A percentile compares a stretch with the other conserved stretches of the same genome.
These are phyloP conservation scores for Pangasius macronema DNA, from an alignment of 2,797 vertebrate species.

Conservation along the genomic window DNA sequence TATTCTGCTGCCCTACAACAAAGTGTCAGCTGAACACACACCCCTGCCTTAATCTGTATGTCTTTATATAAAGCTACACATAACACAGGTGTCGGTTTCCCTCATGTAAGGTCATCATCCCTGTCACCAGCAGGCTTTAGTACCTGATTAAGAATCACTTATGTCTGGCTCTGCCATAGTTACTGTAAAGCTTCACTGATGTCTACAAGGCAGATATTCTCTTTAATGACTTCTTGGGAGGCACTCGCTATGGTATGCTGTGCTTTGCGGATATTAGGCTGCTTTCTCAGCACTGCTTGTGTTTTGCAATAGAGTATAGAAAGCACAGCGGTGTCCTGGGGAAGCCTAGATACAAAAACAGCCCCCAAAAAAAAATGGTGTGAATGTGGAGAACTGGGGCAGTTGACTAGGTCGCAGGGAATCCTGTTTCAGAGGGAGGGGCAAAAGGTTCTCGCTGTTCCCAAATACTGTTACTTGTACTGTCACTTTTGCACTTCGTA, in stretches of 20 bases:
- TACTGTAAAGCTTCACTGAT: neutral
- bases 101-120: neutral
- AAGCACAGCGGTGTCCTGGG: conserved; percentile 18
- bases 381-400: conserved; percentile 50
- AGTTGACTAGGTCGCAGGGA: conserved; percentile 44
- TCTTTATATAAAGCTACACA: neutral
- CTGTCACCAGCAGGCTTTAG: neutral
- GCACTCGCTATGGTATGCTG: conserved; percentile 31
- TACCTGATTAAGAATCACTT: conserved; percentile 12
- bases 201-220: neutral
- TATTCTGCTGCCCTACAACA: no score
- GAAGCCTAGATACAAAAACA: conserved; percentile 25
- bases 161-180: conserved; percentile 5
- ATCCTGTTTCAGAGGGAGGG: neutral
- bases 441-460: conserved; percentile 6
- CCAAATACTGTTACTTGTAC: neutral
- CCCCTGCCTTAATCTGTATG: neutral
- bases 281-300: conserved; percentile 28
- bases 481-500: neutral
- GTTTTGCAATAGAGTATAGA: conserved; percentile 31
- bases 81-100: neutral
- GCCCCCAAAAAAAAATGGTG: neutral
- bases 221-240: neutral
- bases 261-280: conserved; percentile 6
- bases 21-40: neutral